Conservation (phyloP, 1,140 invertebrate species). For the Acromyrmex heyeri region DNA sequence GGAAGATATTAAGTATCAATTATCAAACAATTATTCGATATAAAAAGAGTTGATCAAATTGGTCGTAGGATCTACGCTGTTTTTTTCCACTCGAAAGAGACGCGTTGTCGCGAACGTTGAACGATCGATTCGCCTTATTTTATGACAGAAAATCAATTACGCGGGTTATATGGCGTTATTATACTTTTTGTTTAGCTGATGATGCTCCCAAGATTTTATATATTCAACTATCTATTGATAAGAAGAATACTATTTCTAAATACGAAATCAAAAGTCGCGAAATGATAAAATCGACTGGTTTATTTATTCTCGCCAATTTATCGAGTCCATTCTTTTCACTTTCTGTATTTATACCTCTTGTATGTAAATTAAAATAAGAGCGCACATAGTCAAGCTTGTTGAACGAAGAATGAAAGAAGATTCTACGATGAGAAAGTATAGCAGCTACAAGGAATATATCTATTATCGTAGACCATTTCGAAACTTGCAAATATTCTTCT, state of each 20-base stretch:
- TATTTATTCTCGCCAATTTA: neutral
- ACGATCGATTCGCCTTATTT: conserved; percentile 16
- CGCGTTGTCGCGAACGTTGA: neutral
- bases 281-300: neutral
- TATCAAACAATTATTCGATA: neutral
- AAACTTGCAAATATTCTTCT: conserved; percentile 5
- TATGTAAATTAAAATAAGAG: neutral
- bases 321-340: neutral
- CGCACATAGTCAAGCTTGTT: neutral
- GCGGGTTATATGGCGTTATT: neutral
- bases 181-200: conserved; percentile 23
- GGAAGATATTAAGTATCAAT: too few relatives aligned
- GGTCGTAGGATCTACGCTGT: neutral
- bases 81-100: conserved; percentile 20
- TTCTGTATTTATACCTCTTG: neutral
- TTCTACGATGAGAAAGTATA: neutral
- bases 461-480: neutral
- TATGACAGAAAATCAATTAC: conserved; percentile 7
- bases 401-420: neutral
- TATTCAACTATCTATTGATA: conserved; percentile 3
- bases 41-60: conserved; percentile 8
- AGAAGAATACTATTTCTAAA: conserved; percentile 13
- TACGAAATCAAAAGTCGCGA: neutral
- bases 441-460: neutral
- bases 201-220: neutral